Evolutionary conservation across 2,888 invertebrate species (phyloP).

Genomic region (Zygogramma bicolorata): DNA sequence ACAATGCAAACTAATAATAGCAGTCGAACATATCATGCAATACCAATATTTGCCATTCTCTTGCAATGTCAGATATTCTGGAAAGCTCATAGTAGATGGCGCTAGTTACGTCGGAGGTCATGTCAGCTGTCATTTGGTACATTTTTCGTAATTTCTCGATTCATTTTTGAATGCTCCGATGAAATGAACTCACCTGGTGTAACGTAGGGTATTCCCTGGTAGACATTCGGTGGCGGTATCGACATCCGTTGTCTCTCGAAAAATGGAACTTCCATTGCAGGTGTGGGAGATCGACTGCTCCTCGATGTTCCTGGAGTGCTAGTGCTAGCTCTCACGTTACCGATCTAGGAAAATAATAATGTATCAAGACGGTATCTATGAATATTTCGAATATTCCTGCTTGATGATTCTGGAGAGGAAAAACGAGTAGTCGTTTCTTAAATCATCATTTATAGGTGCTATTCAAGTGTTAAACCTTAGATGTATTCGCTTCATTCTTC

Average conservation of each 20-base stretch:
- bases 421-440: too few relatives aligned
- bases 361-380: background rate
- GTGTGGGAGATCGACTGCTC: constrained; percentile 65
- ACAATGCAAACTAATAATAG: too few relatives aligned
- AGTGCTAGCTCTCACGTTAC: constrained; percentile 36
- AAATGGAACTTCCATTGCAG: constrained; percentile 60
- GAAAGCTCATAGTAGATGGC: too few relatives aligned
- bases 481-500: too few relatives aligned
- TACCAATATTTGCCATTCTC: too few relatives aligned
- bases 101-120: too few relatives aligned
- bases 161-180: background rate
- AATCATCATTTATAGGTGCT: too few relatives aligned
- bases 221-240: constrained; percentile 58
- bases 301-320: constrained; percentile 55
- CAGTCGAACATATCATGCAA: too few relatives aligned
- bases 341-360: constrained; percentile 32
- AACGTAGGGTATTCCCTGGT: constrained; percentile 64
- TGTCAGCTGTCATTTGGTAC: background rate
- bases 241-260: constrained; percentile 60
- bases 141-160: background rate
- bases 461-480: too few relatives aligned
- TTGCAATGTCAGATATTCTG: too few relatives aligned
- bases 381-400: background rate
- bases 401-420: too few relatives aligned
- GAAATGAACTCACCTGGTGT: constrained; percentile 58